phyloP scores from a whole-genome alignment of 2,113 vertebrate genomes.

The Hydrolagus affinis region DNA sequence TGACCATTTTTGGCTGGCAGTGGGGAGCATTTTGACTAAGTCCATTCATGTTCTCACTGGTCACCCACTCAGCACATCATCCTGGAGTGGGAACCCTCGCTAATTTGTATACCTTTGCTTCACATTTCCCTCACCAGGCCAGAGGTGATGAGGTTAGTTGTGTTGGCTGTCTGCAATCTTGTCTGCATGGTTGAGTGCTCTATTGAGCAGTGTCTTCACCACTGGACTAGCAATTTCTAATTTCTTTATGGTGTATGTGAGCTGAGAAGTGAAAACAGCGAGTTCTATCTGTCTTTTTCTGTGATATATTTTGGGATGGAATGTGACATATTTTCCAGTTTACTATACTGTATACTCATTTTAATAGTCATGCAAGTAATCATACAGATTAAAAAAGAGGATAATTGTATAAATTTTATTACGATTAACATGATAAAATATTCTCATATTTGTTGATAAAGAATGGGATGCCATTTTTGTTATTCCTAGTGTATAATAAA shows the following conservation, averaged over 20 bases:
- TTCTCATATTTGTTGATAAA: background rate
- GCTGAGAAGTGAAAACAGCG: no score
- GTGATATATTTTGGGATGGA: background rate
- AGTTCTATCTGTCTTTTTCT: background rate
- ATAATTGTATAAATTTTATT: background rate
- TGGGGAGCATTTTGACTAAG: no score
- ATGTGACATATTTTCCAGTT: background rate
- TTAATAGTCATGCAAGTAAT: conserved; percentile 1
- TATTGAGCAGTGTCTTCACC: background rate
- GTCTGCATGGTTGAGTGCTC: no score
- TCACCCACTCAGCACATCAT: no score
- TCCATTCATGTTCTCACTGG: no score
- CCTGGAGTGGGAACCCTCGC: no score
- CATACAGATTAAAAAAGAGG: background rate
- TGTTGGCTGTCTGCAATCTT: no score
- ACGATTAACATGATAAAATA: background rate
- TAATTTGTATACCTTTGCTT: no score
- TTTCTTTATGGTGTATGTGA: background rate
- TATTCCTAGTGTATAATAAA: background rate
- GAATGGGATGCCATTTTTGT: background rate
- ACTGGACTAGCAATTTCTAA: background rate
- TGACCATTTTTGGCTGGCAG: no score
- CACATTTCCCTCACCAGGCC: no score
- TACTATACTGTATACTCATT: background rate
- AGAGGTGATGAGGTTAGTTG: no score